Evolutionary conservation across 2,113 vertebrate species (phyloP).

Genomic region (Malurus alboscapulatus): DNA sequence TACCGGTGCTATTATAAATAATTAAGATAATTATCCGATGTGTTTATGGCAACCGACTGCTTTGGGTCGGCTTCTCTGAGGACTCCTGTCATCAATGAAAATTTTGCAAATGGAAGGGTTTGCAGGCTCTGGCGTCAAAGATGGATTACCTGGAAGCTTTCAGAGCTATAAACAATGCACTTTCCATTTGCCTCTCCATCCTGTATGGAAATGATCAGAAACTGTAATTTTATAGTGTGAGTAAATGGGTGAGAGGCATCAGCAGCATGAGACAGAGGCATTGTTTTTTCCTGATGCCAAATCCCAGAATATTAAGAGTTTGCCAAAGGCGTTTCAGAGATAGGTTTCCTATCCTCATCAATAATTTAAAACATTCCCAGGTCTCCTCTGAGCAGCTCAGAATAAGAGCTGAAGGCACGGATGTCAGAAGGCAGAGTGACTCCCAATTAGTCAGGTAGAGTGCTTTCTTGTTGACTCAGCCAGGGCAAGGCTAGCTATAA

Average conservation of each 20-base stretch:
- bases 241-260: constrained; percentile 26
- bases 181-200: constrained; percentile 20
- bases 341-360: constrained; percentile 66
- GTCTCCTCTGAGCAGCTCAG: constrained; percentile 26
- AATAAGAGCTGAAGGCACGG: constrained; percentile 61
- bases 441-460: constrained; percentile 69
- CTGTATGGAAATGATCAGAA: constrained; percentile 42
- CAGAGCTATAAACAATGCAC: constrained; percentile 27
- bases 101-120: constrained; percentile 39
- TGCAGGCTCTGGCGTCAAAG: background rate
- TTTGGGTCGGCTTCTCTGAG: constrained; percentile 32
- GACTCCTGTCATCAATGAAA: constrained; percentile 42
- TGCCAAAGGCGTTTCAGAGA: constrained; percentile 64
- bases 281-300: constrained; percentile 46
- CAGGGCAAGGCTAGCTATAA: constrained; percentile 54
- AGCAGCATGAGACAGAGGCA: background rate
- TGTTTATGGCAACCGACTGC: constrained; percentile 48
- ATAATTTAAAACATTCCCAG: constrained; percentile 66
- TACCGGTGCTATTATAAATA: constrained; percentile 59
- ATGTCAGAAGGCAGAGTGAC: constrained; percentile 61
- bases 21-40: constrained; percentile 57
- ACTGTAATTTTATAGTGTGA: background rate
- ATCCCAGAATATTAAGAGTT: constrained; percentile 68
- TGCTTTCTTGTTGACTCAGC: constrained; percentile 59
- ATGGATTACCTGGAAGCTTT: constrained; percentile 51